Conservation (phyloP, 2,113 vertebrate species). For the Pseudopodoces humilis region DNA sequence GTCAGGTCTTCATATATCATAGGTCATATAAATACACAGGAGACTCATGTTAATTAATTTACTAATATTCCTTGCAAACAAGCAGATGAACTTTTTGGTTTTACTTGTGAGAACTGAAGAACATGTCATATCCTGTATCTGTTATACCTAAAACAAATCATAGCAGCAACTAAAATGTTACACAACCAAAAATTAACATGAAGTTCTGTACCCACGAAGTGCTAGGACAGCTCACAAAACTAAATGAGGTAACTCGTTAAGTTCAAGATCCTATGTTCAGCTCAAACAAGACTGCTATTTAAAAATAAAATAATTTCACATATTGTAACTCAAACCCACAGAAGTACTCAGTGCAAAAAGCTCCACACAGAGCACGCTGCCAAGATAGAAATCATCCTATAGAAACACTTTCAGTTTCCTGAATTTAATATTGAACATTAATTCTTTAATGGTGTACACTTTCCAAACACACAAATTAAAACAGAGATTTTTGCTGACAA, state of each 20-base stretch:
- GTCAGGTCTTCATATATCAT: accelerated
- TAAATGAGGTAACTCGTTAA: not conserved
- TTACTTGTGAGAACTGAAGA: not conserved
- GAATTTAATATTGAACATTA: not conserved
- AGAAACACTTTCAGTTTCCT: not conserved
- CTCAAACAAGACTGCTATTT: not conserved
- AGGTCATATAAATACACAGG: not conserved
- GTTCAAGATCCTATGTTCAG: not conserved
- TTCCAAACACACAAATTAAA: not conserved
- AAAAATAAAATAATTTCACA: not conserved
- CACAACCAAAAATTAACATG: not conserved
- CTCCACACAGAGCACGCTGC: not conserved
- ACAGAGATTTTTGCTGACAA: not conserved
- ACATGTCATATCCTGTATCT: not conserved
- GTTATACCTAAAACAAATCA: not conserved
- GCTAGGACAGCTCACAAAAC: not conserved
- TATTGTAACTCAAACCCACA: not conserved
- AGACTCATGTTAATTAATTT: not conserved
- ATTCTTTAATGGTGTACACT: not conserved
- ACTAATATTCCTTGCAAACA: not conserved
- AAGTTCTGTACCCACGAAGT: not conserved
- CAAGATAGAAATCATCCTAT: not conserved
- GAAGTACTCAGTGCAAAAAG: not conserved
- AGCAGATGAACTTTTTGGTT: not conserved
- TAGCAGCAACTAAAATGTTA: not conserved